Conservation (phyloP, 2,113 vertebrate species). For the Patagioenas fasciata region DNA sequence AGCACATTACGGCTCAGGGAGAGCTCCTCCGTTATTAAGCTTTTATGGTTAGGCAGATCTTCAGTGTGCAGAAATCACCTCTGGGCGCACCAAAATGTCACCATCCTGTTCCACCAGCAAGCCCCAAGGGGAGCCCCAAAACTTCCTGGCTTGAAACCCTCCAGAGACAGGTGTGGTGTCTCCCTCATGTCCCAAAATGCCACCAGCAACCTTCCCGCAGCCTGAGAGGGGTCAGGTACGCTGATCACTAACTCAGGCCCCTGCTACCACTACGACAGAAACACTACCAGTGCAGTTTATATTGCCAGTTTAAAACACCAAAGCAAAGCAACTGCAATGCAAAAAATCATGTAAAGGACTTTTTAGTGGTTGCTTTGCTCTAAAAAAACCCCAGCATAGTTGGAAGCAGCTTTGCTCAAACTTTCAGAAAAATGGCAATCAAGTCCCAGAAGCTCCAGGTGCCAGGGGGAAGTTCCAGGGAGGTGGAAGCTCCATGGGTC, state of each 20-base stretch:
- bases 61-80: neutral
- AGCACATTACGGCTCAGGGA: rapidly evolving
- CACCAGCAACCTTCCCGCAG: neutral
- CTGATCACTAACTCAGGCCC: neutral
- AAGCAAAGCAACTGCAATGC: neutral
- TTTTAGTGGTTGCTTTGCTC: neutral
- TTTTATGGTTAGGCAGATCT: neutral
- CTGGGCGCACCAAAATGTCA: neutral
- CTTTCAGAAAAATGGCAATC: neutral
- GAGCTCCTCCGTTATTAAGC: neutral
- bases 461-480: neutral
- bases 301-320: neutral
- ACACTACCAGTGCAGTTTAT: neutral
- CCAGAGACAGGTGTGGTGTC: rapidly evolving
- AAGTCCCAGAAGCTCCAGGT: neutral
- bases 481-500: neutral
- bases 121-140: neutral
- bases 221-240: rapidly evolving
- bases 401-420: neutral
- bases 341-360: neutral
- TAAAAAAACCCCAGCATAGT: neutral
- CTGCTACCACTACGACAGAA: neutral
- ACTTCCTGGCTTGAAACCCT: neutral
- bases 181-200: neutral
- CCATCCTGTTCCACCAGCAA: rapidly evolving